These are phyloP conservation scores for Stenurella melanura DNA, from an alignment of 2,888 invertebrate genomes.

Conservation along the genomic window DNA sequence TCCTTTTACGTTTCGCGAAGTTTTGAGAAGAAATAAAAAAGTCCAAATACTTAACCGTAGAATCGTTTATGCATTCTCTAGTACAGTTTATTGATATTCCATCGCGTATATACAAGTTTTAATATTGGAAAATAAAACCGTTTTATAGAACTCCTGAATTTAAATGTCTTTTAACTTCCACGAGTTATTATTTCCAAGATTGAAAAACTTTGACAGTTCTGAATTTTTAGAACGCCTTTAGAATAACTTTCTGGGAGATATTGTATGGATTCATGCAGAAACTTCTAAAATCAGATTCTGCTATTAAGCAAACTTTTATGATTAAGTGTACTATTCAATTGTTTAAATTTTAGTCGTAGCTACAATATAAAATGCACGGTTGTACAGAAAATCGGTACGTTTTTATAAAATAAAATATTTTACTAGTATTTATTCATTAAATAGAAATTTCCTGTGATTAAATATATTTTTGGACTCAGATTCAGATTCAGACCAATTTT, in stretches of 20 bases:
- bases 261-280: constrained; percentile 42
- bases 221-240: constrained; percentile 57
- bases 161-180: constrained; percentile 57
- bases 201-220: constrained; percentile 65
- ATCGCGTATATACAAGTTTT: constrained; percentile 49
- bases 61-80: constrained; percentile 18
- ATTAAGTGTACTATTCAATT: background rate
- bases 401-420: too few relatives aligned
- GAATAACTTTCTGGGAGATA: constrained; percentile 57
- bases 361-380: too few relatives aligned
- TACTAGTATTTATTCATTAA: too few relatives aligned
- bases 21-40: background rate
- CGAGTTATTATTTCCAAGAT: constrained; percentile 64
- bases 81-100: constrained; percentile 51
- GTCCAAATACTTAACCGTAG: background rate
- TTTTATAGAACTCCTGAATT: constrained; percentile 59
- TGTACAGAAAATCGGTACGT: too few relatives aligned
- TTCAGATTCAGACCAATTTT: too few relatives aligned
- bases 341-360: background rate
- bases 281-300: background rate
- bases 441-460: too few relatives aligned
- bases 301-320: constrained; percentile 3
- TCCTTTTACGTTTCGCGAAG: background rate
- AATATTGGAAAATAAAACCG: constrained; percentile 60
- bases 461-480: too few relatives aligned